Percentiles rank a stretch among this genome's conserved stretches.
phyloP scores from a whole-genome alignment of 2,113 vertebrate species.

The Rhinogobius similis region DNA sequence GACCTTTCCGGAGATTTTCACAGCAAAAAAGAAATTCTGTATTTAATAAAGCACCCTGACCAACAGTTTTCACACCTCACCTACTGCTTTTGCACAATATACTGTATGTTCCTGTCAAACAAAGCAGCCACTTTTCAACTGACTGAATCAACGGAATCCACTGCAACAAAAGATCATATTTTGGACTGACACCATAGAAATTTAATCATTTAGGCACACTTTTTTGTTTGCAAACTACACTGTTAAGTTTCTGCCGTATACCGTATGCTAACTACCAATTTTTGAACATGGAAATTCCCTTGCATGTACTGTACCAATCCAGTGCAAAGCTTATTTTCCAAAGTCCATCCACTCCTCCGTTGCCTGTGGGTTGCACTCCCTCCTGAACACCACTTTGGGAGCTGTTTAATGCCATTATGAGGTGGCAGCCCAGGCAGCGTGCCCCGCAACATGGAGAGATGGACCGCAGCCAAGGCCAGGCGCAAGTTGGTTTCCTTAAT shows the following conservation, averaged over 20 bases:
- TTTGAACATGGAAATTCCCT: neutral
- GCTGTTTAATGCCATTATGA: constrained; percentile 69
- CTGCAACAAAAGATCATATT: neutral
- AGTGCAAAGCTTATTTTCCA: neutral
- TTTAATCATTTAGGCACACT: neutral
- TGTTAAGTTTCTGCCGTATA: neutral
- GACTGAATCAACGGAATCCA: neutral
- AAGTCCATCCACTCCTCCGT: constrained; percentile 6
- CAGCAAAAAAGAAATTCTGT: neutral
- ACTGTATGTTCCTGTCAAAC: constrained; percentile 7
- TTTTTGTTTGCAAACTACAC: neutral
- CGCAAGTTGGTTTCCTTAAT: constrained; percentile 65
- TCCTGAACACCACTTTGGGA: constrained; percentile 49
- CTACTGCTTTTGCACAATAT: constrained; percentile 5
- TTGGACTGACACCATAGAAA: neutral
- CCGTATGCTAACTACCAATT: neutral
- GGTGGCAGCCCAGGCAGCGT: constrained; percentile 50
- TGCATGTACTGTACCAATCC: neutral
- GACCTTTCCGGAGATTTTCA: constrained; percentile 1
- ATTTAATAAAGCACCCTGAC: neutral
- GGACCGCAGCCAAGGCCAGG: constrained; percentile 47
- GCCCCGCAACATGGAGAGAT: constrained; percentile 56
- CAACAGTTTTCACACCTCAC: constrained; percentile 5
- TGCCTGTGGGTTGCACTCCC: constrained; percentile 11
- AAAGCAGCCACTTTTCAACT: neutral